Conservation (phyloP, 2,797 vertebrate genomes). For the Psittacula echo region DNA sequence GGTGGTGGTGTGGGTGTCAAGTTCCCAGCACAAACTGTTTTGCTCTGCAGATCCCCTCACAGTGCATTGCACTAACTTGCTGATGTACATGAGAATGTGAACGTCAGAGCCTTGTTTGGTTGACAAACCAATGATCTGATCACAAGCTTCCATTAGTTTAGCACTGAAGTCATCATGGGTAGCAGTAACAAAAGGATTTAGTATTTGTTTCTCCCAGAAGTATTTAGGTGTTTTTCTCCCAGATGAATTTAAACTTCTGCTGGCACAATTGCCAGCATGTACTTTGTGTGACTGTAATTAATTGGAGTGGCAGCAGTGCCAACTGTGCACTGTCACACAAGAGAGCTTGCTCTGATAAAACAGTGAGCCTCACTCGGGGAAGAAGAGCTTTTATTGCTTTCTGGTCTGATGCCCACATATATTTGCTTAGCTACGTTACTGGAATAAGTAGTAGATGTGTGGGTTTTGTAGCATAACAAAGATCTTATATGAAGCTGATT, state of each 20-base stretch:
- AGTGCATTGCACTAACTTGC: neutral
- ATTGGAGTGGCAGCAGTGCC: constrained; percentile 6
- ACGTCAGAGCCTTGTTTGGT: neutral
- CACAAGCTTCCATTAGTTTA: neutral
- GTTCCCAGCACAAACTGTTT: neutral
- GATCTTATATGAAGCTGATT: neutral
- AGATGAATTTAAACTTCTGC: constrained; percentile 3
- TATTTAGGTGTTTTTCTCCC: neutral
- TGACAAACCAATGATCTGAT: neutral
- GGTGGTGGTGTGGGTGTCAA: neutral
- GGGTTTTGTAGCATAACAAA: neutral
- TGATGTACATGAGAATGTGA: neutral
- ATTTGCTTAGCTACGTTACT: neutral
- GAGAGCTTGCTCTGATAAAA: constrained; percentile 38
- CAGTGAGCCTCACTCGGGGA: constrained; percentile 3
- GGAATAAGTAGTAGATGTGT: neutral
- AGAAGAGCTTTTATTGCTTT: constrained; percentile 15
- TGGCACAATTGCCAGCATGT: neutral
- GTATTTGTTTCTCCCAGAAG: neutral
- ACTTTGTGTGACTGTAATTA: constrained; percentile 12
- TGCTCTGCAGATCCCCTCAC: neutral
- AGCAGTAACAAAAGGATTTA: constrained; percentile 14
- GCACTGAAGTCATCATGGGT: neutral
- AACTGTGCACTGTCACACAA: neutral
- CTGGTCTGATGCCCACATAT: neutral